phyloP scores from a whole-genome alignment of 2,888 invertebrate genomes.

The Machimus atricapillus region DNA sequence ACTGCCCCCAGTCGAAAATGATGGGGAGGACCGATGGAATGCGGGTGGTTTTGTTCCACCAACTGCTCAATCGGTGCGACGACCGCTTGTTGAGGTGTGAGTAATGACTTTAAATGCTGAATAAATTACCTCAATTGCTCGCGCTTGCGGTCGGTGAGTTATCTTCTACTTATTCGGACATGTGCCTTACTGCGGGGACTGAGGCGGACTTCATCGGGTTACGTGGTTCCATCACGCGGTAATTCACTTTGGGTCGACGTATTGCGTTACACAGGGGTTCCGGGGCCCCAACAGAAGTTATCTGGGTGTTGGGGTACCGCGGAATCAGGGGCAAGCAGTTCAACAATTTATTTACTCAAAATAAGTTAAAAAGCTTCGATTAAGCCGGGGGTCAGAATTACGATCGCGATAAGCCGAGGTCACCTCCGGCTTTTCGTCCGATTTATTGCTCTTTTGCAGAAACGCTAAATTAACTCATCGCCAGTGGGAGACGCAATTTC shows the following conservation, averaged over 20 bases:
- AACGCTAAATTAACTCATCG: background rate
- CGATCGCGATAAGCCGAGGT: background rate
- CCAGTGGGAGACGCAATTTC: background rate
- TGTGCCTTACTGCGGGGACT: background rate
- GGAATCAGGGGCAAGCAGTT: background rate
- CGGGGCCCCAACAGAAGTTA: background rate
- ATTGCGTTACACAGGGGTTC: background rate
- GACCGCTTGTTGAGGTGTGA: background rate
- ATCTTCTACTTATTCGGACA: background rate
- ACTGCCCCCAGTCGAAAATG: background rate
- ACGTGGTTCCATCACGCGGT: background rate
- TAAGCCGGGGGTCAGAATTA: background rate
- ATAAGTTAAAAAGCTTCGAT: background rate
- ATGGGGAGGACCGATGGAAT: background rate
- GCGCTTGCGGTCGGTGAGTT: background rate
- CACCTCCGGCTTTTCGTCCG: background rate
- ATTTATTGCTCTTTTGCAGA: background rate
- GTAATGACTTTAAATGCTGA: background rate
- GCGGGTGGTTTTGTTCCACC: background rate
- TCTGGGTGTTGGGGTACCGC: background rate
- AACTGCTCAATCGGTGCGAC: background rate
- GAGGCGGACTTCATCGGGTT: background rate
- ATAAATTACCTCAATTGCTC: slow-evolving; percentile 12
- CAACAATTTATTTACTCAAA: background rate
- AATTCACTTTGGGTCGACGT: background rate